These are phyloP conservation scores for Mallotus villosus DNA, from an alignment of 2,797 vertebrate genomes.

Conservation along the genomic window DNA sequence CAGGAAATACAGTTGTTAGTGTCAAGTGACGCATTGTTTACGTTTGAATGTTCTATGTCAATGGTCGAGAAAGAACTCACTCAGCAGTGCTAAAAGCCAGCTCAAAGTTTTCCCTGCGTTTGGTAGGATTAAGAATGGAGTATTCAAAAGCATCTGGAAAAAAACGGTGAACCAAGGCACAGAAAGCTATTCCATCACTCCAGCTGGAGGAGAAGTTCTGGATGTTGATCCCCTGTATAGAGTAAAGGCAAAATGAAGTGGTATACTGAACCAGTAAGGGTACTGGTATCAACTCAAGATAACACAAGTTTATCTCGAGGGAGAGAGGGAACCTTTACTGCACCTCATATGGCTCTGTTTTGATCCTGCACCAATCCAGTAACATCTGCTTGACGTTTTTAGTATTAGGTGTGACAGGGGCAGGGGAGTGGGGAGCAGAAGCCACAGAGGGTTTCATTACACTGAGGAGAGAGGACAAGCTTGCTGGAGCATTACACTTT, in stretches of 20 bases:
- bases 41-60: neutral
- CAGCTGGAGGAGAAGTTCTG: slow-evolving; percentile 98
- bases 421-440: slow-evolving; percentile 74
- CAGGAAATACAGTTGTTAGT: neutral
- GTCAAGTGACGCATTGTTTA: neutral
- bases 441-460: slow-evolving; percentile 59
- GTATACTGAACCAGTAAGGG: neutral
- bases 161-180: slow-evolving; percentile 94
- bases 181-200: slow-evolving; percentile 97
- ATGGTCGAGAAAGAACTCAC: slow-evolving; percentile 69
- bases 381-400: slow-evolving; percentile 99
- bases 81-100: slow-evolving; percentile 93
- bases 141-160: slow-evolving; percentile 96
- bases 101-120: slow-evolving; percentile 91
- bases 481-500: neutral
- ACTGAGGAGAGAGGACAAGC: slow-evolving; percentile 58
- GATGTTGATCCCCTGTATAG: slow-evolving; percentile 86
- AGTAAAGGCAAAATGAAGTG: neutral
- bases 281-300: neutral
- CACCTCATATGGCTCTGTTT: slow-evolving; percentile 96
- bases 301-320: slow-evolving; percentile 42
- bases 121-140: slow-evolving; percentile 85
- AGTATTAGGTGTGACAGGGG: slow-evolving; percentile 82
- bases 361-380: slow-evolving; percentile 96
- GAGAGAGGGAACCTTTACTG: slow-evolving; percentile 20